Evolutionary conservation across 2,888 invertebrate genomes (phyloP), one percentile per base, ranked within the genome.

Genomic region (Pheosia gnoma): DNA sequence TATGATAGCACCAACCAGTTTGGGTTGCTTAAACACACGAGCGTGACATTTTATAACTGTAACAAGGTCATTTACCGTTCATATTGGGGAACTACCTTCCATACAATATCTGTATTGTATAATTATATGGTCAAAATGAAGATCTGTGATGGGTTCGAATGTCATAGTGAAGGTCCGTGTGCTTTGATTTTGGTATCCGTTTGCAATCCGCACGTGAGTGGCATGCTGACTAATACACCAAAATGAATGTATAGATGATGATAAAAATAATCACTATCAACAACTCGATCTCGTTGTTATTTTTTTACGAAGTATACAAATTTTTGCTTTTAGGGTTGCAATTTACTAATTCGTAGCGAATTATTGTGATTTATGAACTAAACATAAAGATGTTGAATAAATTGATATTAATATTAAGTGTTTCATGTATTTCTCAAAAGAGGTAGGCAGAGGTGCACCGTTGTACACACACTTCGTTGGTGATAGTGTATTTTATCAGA

Each of bases 1-100:
- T 78, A 76, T 71, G 78, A 80, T 82, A 82, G 77, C 75, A 78
- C 75, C 70, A 82, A 85, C 85, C 82, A 81, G 85, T 86, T 83
- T 73, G 71, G 71, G 85, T 86, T 85, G 85, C 85, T 82, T 82
- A 84, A 85, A 87, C 82, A 82, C 79, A 86, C 87, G 86, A 85
- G 84, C 83, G 84, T 90, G 91, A 91, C 91, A 91, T 91, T 91
- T 91, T 87, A 85, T 87, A 91, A 88, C 87, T 89, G 88, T 90
- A 91, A 89, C 92, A 90, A 91, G 91, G 92, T 85, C 87, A 85
- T 79, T 82, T 84, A 87, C 85, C 83, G 85, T 83, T 87, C 85
- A 75, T 86, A 87, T 88, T 87, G 82, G 84, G 80, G 85, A 83
- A 84, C 87, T 83, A 86, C 82, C 81, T 82, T 81, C 79, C 80